phyloP scores from a whole-genome alignment of 2,113 vertebrate genomes.

The Mesembrinibis cayennensis region DNA sequence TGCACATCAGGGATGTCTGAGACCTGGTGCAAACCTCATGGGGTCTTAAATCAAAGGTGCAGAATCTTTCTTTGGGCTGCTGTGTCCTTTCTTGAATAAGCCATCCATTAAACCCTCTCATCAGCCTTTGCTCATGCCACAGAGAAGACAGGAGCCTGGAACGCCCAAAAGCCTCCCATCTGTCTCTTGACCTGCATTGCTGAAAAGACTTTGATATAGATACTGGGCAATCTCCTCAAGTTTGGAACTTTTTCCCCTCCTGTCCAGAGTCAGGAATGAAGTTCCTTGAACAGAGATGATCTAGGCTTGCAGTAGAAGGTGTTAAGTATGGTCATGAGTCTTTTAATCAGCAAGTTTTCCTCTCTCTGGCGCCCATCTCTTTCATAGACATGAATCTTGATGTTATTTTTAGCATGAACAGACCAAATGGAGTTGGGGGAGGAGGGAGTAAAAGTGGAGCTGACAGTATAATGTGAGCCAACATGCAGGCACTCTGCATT shows the following conservation, averaged over 20 bases:
- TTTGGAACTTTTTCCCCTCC: not conserved
- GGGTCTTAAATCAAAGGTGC: not conserved
- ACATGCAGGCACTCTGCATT: conserved; percentile 29
- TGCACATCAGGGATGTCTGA: not conserved
- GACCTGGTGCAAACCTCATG: not conserved
- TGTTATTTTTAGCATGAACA: conserved; percentile 50
- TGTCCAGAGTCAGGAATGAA: not conserved
- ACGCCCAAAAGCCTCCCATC: not conserved
- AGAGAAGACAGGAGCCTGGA: not conserved
- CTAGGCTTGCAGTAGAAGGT: not conserved
- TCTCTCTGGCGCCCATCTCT: not conserved
- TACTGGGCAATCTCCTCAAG: not conserved
- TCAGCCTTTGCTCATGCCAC: not conserved
- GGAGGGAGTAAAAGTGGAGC: conserved; percentile 26
- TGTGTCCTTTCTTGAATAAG: not conserved
- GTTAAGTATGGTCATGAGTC: not conserved
- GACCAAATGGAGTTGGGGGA: conserved; percentile 27
- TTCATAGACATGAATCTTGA: conserved; percentile 20
- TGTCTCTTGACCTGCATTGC: not conserved
- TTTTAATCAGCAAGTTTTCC: not conserved
- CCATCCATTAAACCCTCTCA: not conserved
- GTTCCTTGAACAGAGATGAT: not conserved
- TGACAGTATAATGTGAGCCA: conserved; percentile 47
- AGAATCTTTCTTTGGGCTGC: not conserved
- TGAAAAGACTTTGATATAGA: not conserved